Evolutionary conservation across 2,113 vertebrate species (phyloP).

Genomic region (Corythaeola cristata): DNA sequence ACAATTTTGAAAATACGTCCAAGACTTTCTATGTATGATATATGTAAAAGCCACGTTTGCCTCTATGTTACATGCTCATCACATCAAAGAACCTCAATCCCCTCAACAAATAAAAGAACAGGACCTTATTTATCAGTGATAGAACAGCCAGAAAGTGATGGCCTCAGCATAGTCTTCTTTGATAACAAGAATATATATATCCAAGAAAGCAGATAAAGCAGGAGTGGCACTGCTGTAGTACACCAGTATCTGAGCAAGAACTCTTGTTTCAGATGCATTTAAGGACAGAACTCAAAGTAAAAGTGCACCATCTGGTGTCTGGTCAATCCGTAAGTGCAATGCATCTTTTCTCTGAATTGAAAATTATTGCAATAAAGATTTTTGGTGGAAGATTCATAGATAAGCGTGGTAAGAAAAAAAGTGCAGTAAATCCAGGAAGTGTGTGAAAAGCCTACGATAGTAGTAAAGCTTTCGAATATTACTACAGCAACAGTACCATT

Average conservation of each 20-base stretch:
- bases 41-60: neutral
- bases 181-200: neutral
- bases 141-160: neutral
- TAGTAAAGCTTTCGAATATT: neutral
- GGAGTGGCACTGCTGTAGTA: neutral
- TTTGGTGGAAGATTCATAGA: neutral
- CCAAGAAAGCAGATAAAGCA: neutral
- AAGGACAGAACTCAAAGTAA: neutral
- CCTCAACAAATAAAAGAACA: neutral
- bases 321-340: rapidly evolving
- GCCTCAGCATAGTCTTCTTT: neutral
- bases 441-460: neutral
- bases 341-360: neutral
- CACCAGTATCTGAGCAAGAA: neutral
- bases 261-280: neutral
- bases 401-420: neutral
- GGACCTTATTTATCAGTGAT: neutral
- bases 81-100: neutral
- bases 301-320: slow-evolving; percentile 67
- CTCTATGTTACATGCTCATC: neutral
- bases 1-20: neutral
- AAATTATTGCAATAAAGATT: rapidly evolving
- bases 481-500: neutral
- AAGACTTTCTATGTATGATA: neutral
- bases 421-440: neutral